Conservation (phyloP, 2,888 invertebrate species). For the Melikaiella ostensackeni region DNA sequence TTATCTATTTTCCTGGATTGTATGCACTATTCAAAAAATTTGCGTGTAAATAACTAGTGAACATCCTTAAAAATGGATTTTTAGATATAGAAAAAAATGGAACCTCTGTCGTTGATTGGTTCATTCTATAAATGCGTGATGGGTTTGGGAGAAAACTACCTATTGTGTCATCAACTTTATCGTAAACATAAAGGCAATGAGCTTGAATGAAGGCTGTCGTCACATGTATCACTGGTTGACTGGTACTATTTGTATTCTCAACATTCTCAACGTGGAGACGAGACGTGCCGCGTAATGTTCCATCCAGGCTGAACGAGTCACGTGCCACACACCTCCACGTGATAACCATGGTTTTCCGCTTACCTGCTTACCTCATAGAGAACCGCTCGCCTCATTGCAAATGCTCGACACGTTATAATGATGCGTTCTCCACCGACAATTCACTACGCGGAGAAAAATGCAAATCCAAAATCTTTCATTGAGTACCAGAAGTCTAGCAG, state of each 20-base stretch:
- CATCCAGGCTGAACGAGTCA: constrained; percentile 46
- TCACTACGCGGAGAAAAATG: too few relatives aligned
- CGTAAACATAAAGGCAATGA: constrained; percentile 26
- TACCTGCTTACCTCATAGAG: constrained; percentile 52
- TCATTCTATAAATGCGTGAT: neutral
- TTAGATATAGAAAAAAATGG: neutral
- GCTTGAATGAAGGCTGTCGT: constrained; percentile 22
- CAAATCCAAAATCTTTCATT: too few relatives aligned
- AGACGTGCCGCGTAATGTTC: constrained; percentile 46
- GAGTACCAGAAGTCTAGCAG: too few relatives aligned
- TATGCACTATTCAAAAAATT: too few relatives aligned
- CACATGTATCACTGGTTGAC: neutral
- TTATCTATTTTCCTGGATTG: too few relatives aligned
- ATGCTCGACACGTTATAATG: constrained; percentile 51
- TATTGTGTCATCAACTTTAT: neutral
- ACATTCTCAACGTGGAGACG: constrained; percentile 4
- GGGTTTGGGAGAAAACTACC: constrained; percentile 1
- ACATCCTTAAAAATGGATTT: too few relatives aligned
- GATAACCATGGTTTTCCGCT: constrained; percentile 47
- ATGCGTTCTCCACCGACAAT: constrained; percentile 42
- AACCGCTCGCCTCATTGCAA: constrained; percentile 53
- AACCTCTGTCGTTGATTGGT: neutral
- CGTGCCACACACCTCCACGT: constrained; percentile 50
- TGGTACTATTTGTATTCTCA: constrained; percentile 3
- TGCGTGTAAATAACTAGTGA: too few relatives aligned